Evolutionary conservation across 2,797 vertebrate species (phyloP).

Genomic region (Melopsittacus undulatus): DNA sequence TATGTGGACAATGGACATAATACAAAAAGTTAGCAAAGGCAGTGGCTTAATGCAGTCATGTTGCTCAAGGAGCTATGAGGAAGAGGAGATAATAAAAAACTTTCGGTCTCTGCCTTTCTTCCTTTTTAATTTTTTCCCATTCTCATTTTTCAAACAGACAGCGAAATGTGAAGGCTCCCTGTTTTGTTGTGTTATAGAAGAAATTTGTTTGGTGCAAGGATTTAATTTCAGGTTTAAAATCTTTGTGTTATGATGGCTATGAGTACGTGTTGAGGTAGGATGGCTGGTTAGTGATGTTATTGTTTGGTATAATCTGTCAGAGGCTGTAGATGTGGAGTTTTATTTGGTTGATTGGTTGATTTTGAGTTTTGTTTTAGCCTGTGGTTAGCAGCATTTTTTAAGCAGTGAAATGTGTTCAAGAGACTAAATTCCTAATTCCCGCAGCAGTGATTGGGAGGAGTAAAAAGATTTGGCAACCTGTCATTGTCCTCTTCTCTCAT

Average conservation of each 20-base stretch:
- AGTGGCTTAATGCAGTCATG: background rate
- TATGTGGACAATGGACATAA: accelerated
- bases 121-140: background rate
- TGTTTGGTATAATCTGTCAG: background rate
- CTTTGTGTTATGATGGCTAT: background rate
- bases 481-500: background rate
- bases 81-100: background rate
- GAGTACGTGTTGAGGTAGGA: background rate
- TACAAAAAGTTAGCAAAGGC: background rate
- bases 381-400: background rate
- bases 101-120: background rate
- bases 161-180: background rate
- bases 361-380: background rate
- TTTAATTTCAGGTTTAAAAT: background rate
- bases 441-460: background rate
- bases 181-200: background rate
- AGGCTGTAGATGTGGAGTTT: background rate
- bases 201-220: background rate
- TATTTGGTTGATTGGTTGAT: background rate
- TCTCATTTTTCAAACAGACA: background rate
- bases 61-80: background rate
- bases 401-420: background rate
- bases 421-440: background rate
- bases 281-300: background rate
- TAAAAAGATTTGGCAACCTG: background rate